phyloP scores from a whole-genome alignment of 2,113 vertebrate genomes.

The human region DNA sequence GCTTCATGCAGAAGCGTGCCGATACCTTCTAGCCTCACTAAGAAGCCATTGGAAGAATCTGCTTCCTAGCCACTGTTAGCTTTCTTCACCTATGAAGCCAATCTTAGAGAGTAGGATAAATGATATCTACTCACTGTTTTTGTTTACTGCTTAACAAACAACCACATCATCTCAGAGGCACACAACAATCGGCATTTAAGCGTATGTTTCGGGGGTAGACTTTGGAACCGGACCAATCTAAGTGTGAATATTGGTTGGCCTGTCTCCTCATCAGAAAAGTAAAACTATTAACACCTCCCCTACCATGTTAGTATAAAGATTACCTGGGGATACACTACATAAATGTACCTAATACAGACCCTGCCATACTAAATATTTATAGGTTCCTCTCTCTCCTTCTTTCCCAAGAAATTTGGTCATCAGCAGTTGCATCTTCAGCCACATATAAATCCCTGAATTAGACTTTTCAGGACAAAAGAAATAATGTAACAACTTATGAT shows the following conservation, averaged over 20 bases:
- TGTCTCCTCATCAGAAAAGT: not conserved
- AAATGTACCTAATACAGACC: not conserved
- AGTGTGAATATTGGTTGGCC: not conserved
- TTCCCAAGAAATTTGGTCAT: not conserved
- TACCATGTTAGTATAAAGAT: not conserved
- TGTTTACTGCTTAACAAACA: not conserved
- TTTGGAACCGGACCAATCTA: not conserved
- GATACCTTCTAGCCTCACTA: not conserved
- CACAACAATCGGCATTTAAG: not conserved
- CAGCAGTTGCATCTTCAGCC: not conserved
- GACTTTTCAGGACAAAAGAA: conserved; percentile 36
- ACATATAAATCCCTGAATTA: not conserved
- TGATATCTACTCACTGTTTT: not conserved
- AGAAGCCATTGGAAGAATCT: not conserved
- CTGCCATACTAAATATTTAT: not conserved
- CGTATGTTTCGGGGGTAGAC: not conserved
- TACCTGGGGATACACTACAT: not conserved
- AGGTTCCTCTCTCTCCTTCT: not conserved
- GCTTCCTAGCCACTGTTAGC: not conserved
- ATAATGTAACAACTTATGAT: not conserved
- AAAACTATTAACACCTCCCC: not conserved
- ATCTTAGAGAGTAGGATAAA: not conserved
- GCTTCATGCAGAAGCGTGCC: not conserved
- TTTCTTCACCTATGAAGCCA: not conserved
- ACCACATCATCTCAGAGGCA: not conserved